These are phyloP conservation scores for Andricus quercusramuli DNA, from an alignment of 2,888 invertebrate species.

Conservation along the genomic window DNA sequence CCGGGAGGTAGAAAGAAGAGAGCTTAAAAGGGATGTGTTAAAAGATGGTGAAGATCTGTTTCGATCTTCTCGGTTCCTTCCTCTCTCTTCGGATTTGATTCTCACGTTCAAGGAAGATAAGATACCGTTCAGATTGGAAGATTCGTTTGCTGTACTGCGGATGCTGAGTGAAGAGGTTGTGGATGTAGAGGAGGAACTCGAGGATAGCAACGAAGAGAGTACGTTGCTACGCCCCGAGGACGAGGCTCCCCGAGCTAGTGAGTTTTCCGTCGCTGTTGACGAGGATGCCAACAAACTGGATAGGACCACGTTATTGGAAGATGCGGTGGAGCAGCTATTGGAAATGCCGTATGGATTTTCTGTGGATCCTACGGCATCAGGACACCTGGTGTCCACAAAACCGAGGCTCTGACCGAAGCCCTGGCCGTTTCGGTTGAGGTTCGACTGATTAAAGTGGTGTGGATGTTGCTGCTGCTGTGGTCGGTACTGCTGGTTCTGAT, in stretches of 20 bases:
- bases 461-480: slow-evolving; percentile 50
- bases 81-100: slow-evolving; percentile 69
- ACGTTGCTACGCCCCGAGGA: slow-evolving; percentile 53
- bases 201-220: slow-evolving; percentile 59
- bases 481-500: slow-evolving; percentile 45
- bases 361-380: slow-evolving; percentile 63
- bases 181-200: slow-evolving; percentile 52
- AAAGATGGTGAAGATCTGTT: neutral
- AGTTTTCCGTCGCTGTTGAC: slow-evolving; percentile 49
- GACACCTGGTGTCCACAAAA: slow-evolving; percentile 63
- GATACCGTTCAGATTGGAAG: slow-evolving; percentile 68
- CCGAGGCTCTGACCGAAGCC: slow-evolving; percentile 61
- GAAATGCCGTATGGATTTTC: slow-evolving; percentile 50
- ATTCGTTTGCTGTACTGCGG: slow-evolving; percentile 44
- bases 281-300: slow-evolving; percentile 62
- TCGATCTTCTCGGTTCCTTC: slow-evolving; percentile 43
- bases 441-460: slow-evolving; percentile 51
- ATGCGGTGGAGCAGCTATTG: slow-evolving; percentile 48
- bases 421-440: slow-evolving; percentile 44
- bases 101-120: slow-evolving; percentile 65
- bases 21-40: slow-evolving; percentile 66
- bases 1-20: slow-evolving; percentile 66
- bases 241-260: slow-evolving; percentile 47
- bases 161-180: slow-evolving; percentile 52
- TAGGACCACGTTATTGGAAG: slow-evolving; percentile 45